Base-by-base conservation (phyloP, 2,888 invertebrate genomes). In the Anagyrus pseudococci region DNA sequence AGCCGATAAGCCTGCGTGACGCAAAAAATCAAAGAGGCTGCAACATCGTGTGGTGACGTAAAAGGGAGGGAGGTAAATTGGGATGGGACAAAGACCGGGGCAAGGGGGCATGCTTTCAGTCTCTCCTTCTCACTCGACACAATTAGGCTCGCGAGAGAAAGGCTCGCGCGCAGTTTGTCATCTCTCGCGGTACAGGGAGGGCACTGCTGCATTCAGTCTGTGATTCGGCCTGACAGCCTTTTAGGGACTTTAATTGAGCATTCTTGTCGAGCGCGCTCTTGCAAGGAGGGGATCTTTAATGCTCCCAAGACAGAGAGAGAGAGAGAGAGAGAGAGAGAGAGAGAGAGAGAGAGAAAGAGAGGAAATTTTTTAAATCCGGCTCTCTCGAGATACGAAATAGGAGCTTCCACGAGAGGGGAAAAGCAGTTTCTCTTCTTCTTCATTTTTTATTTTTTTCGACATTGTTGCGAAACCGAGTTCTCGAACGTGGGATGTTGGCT, bases 61-160 rank as follows among this genome's bases (percentile, higher is more conserved):
- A 58, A 50, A 48, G 59, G 3, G 33, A 15, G 22, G n/a, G 22
- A 8, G 50, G 52, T 55, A 48, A 59, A 58, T 59, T 59, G 61
- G 59, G 53, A 57, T 58, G 37, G 60, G 58, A 64, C 63, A 65
- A 61, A 61, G n/a, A n/a, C n/a, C n/a, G n/a, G n/a, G n/a, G n/a
- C n/a, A n/a, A 67, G 62, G 58, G 57, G 41, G 50, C 52, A 25
- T 46, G 26, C 41, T 23, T 20, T 41, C 26, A 48, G 29, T 40
- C 48, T 53, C 22, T 10, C 44, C 8, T 17, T 7, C 6, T 2
- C 17, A 20, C 43, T 60, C 54, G 57, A 59, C 46, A 61, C 58
- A 60, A 68, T 62, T 64, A 63, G 59, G 54, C 50, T 56, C 19
- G 48, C 22, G 59, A 25, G n/a, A 37, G 50, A 37, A 22, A 13